Evolutionary conservation across 1,140 invertebrate genomes (phyloP).

Genomic region (Cydia pomonella): DNA sequence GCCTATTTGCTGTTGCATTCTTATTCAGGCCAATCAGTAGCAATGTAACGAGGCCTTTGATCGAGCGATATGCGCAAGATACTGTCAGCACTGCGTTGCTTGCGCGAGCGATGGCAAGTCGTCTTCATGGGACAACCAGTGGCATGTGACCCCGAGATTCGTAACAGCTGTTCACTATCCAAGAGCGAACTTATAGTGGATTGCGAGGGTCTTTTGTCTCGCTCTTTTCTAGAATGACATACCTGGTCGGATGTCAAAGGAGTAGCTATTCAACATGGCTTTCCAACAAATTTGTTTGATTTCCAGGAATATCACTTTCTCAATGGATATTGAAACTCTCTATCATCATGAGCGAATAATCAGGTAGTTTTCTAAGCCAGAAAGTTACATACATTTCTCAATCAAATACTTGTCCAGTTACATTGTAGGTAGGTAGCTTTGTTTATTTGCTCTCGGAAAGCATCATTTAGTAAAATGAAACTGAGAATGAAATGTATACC

Average conservation of each 20-base stretch:
- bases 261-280: neutral
- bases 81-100: neutral
- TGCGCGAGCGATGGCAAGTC: neutral
- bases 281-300: slow-evolving; percentile 3
- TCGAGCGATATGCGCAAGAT: slow-evolving; percentile 19
- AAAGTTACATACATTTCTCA: too few species aligned
- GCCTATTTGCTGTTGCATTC: slow-evolving; percentile 16
- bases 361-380: neutral
- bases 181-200: neutral
- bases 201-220: neutral
- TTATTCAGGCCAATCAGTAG: slow-evolving; percentile 31
- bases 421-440: too few species aligned
- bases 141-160: neutral
- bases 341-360: neutral
- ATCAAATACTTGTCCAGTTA: too few species aligned
- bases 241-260: neutral
- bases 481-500: too few species aligned
- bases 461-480: too few species aligned
- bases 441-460: too few species aligned
- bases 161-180: neutral
- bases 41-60: slow-evolving; percentile 11
- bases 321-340: neutral
- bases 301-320: neutral
- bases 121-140: neutral
- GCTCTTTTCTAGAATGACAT: neutral